Conservation (phyloP, 2,113 vertebrate species). For the Sorex araneus region DNA sequence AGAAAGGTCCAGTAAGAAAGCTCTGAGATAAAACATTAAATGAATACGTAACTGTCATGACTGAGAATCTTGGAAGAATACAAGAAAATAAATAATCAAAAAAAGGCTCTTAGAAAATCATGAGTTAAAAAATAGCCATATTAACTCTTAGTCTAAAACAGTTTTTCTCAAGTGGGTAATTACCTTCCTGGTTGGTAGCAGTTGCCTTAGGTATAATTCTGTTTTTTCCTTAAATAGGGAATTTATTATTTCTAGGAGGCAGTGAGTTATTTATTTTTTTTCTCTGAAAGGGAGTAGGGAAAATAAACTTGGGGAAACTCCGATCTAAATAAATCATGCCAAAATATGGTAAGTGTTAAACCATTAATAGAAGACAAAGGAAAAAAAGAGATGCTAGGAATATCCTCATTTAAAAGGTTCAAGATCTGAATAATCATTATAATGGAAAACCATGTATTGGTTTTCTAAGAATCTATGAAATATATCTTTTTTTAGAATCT, state of each 20-base stretch:
- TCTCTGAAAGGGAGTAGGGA: too few relatives aligned
- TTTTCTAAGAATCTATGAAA: not conserved
- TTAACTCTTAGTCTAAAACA: conserved; percentile 1
- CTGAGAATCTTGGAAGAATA: not conserved
- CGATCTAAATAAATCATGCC: too few relatives aligned
- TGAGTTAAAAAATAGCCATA: not conserved
- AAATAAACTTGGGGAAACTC: too few relatives aligned
- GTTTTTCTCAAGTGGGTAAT: not conserved
- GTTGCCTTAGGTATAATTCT: too few relatives aligned
- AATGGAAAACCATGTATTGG: not conserved
- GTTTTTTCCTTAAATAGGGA: too few relatives aligned
- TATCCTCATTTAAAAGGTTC: not conserved
- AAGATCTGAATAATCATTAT: not conserved
- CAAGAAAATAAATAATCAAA: not conserved
- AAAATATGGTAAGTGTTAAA: not conserved
- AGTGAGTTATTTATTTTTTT: too few relatives aligned
- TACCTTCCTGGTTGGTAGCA: not conserved
- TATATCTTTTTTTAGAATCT: not conserved
- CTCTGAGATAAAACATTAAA: not conserved
- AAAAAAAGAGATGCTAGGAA: not conserved
- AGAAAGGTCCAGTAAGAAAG: not conserved
- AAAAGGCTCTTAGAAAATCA: not conserved
- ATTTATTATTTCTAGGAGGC: too few relatives aligned
- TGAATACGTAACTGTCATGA: not conserved
- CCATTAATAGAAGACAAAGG: not conserved